phyloP scores from a whole-genome alignment of 2,797 vertebrate genomes.

The Acipenser transmontanus region DNA sequence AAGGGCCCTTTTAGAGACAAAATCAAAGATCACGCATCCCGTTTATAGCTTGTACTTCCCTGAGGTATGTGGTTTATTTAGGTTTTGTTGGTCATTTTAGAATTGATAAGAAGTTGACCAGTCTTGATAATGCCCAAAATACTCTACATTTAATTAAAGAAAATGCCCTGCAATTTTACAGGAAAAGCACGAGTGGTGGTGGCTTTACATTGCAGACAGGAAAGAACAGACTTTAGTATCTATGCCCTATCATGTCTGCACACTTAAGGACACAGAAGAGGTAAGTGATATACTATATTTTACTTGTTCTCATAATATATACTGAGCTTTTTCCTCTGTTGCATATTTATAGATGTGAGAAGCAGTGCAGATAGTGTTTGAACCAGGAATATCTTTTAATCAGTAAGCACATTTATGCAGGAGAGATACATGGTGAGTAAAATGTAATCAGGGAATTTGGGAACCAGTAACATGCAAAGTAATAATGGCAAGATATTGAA shows the following conservation, averaged over 20 bases:
- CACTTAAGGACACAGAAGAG: conserved; percentile 93
- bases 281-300: conserved; percentile 46
- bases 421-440: too few species aligned
- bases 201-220: conserved; percentile 96
- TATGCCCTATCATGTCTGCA: conserved; percentile 96
- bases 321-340: background rate
- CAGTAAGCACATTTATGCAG: background rate
- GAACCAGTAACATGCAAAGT: too few species aligned
- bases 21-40: conserved; percentile 95
- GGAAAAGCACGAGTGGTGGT: conserved; percentile 99
- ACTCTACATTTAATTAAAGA: too few species aligned
- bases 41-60: conserved; percentile 93
- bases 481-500: too few species aligned
- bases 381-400: background rate
- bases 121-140: too few species aligned
- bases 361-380: background rate
- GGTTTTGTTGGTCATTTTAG: conserved; percentile 35
- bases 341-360: background rate
- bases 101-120: conserved; percentile 12
- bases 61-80: conserved; percentile 57
- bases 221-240: conserved; percentile 90
- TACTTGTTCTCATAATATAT: too few species aligned
- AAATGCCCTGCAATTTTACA: conserved; percentile 22
- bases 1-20: conserved; percentile 92
- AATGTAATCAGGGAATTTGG: too few species aligned